Evolutionary conservation across 2,888 invertebrate species (phyloP).

Genomic region (Ischnura elegans): DNA sequence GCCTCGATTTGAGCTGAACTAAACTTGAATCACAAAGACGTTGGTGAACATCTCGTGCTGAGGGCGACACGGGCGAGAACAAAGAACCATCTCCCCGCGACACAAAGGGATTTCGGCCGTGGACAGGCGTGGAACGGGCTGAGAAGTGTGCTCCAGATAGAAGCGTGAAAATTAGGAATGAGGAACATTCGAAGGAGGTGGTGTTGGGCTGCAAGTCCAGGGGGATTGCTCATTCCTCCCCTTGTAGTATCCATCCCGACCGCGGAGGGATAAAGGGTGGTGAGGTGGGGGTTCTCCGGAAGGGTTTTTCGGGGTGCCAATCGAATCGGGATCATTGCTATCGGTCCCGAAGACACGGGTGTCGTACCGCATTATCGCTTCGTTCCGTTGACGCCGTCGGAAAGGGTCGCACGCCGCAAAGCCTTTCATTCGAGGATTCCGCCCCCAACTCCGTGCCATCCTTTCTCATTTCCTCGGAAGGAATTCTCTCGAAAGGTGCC

Average conservation of each 20-base stretch:
- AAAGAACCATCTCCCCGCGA: not conserved
- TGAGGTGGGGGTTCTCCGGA: not conserved
- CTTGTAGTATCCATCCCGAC: not conserved
- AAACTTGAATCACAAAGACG: too few relatives aligned
- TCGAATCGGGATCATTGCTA: slow-evolving; percentile 10
- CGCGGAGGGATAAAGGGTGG: not conserved
- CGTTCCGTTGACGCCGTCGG: slow-evolving; percentile 29
- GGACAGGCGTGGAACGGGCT: slow-evolving; percentile 1
- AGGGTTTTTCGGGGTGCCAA: slow-evolving; percentile 16
- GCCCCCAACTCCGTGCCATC: not conserved
- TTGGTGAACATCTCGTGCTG: not conserved
- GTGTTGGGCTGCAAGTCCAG: not conserved
- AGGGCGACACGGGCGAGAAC: not conserved
- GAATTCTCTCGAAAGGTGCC: not conserved
- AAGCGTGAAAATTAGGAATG: not conserved
- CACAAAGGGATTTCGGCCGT: slow-evolving; percentile 35
- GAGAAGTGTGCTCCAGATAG: not conserved
- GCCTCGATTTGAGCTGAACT: too few relatives aligned
- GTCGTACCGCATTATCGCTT: slow-evolving; percentile 28
- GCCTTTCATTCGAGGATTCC: slow-evolving; percentile 29
- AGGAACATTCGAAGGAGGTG: not conserved
- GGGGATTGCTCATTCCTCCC: not conserved
- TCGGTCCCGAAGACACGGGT: not conserved
- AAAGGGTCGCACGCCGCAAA: not conserved
- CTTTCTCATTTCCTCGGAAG: not conserved